A percentile compares a stretch with the other conserved stretches of the same genome.
These are phyloP conservation scores for Tupiocoris notatus DNA, from an alignment of 2,888 invertebrate genomes.

Conservation along the genomic window DNA sequence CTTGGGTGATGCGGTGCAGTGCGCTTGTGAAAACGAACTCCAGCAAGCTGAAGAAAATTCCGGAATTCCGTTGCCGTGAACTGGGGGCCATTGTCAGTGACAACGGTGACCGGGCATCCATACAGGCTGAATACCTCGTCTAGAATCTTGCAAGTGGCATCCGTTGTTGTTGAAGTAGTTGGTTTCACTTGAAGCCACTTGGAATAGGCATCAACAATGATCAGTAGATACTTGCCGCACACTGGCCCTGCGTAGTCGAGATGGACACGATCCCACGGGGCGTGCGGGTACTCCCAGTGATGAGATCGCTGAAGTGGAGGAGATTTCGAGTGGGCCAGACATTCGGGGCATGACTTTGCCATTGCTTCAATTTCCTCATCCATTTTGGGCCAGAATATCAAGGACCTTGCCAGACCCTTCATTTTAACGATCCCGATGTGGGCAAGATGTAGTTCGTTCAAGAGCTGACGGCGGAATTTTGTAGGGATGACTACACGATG, in stretches of 20 bases:
- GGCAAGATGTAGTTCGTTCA: conserved; percentile 32
- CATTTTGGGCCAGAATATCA: conserved; percentile 37
- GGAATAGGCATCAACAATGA: conserved; percentile 37
- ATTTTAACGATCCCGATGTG: conserved; percentile 30
- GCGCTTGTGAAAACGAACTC: conserved; percentile 31
- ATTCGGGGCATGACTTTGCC: background rate
- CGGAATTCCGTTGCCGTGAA: conserved; percentile 9
- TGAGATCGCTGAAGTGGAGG: background rate
- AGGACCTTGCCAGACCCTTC: conserved; percentile 27
- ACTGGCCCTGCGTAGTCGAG: conserved; percentile 25
- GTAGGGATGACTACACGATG: conserved; percentile 15
- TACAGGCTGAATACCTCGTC: conserved; percentile 9
- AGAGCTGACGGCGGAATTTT: conserved; percentile 4
- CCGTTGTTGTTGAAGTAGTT: conserved; percentile 15
- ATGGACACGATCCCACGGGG: conserved; percentile 24
- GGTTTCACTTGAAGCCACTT: conserved; percentile 32
- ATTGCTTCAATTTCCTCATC: conserved; percentile 11
- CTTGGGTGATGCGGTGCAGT: conserved; percentile 27
- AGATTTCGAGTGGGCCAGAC: conserved; percentile 3
- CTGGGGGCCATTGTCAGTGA: conserved; percentile 39
- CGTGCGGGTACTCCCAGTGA: conserved; percentile 25
- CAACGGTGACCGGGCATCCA: conserved; percentile 23
- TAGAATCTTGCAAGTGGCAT: conserved; percentile 18
- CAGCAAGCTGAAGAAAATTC: conserved; percentile 9
- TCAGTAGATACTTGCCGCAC: conserved; percentile 34